Evolutionary conservation across 1,140 invertebrate species (phyloP), one percentile per base, ranked within the genome.

Genomic region (Pseudomyrmex flavicornis): DNA sequence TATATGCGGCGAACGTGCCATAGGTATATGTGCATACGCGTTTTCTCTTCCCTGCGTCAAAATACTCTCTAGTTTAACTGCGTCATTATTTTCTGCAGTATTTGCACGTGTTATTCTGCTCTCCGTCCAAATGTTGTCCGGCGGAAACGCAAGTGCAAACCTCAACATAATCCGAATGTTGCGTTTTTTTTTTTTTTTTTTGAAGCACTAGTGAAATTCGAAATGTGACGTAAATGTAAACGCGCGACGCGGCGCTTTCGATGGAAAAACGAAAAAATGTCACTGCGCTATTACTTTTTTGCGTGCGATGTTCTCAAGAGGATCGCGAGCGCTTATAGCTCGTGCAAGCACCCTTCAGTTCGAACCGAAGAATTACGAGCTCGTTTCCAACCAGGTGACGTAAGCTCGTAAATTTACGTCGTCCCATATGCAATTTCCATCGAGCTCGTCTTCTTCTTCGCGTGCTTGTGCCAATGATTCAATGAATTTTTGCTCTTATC

Each of bases 311-410:
- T 69, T 13, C 20, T 66, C 61, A 20, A 10, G 13, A 77, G 54
- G 20, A 56, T 58, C 56, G n/a, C 56, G n/a, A 62, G 35, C 35
- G 35, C n/a, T 2, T 54, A 3, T 26, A 22, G 56, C 22, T 50
- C 56, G 48, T 46, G 82, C 72, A 52, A 54, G 58, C 35, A 20
- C 73, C 44, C 79, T 87, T 63, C 54, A 75, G 58, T 44, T 69
- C 63, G 72, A 82, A 61, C 56, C 69, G 69, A 85, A 90, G 89
- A 90, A 89, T 89, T 89, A 89, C 75, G 86, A 85, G 83, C 83
- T 76, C 76, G 86, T 83, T 89, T 77, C 79, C 56, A 63, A 66
- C 58, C 66, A 77, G 72, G 35, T 59, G 77, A 85, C 59, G 56
- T 68, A 63, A 74, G 56, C 72, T 82, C 83, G 76, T 90, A 90